phyloP scores from a whole-genome alignment of 2,797 vertebrate genomes.

The Peromyscus eremicus region DNA sequence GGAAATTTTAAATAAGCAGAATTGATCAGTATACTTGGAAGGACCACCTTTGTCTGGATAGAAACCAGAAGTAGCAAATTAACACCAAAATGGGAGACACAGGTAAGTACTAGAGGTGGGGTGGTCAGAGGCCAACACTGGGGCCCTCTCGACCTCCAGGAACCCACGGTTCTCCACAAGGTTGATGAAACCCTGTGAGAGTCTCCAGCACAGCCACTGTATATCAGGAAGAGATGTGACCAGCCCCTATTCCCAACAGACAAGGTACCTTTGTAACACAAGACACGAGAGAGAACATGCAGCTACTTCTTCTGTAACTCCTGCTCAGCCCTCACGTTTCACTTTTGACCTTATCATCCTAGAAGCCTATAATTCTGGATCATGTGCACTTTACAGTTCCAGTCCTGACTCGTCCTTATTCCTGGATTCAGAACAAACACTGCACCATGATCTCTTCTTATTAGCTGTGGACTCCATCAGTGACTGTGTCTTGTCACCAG shows the following conservation, averaged over 20 bases:
- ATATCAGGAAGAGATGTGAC: neutral
- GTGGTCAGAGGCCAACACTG: neutral
- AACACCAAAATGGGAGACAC: neutral
- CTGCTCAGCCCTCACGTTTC: neutral
- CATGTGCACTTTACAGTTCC: neutral
- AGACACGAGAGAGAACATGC: neutral
- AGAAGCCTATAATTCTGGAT: neutral
- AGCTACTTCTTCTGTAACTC: neutral
- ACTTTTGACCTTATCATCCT: neutral
- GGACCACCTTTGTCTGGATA: neutral
- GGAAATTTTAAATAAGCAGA: neutral
- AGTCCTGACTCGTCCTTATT: neutral
- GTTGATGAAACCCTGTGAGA: neutral
- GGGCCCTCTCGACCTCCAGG: neutral
- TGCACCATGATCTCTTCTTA: neutral
- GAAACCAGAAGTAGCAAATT: neutral
- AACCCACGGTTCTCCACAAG: neutral
- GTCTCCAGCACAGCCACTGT: neutral
- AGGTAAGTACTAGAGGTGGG: neutral
- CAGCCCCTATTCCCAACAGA: neutral
- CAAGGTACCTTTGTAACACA: neutral
- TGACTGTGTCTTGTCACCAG: neutral
- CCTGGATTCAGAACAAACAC: neutral
- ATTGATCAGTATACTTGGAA: neutral
- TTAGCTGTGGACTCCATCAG: neutral